Conservation (phyloP, 2,888 invertebrate species). For the Drosophila testacea region DNA sequence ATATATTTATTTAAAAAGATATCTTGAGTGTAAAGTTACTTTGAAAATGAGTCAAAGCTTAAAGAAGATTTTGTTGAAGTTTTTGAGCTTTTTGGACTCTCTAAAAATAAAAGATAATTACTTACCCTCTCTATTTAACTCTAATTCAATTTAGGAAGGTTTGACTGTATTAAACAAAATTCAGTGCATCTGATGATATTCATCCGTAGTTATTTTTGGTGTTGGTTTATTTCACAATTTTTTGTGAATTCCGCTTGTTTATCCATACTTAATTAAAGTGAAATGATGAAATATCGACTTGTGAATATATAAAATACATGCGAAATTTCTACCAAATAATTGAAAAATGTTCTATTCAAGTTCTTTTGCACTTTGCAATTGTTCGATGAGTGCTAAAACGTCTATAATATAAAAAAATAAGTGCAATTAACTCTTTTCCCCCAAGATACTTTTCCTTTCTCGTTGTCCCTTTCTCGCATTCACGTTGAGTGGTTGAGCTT, state of each 20-base stretch:
- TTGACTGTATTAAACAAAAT: background rate
- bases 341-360: conserved; percentile 1
- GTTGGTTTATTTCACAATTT: conserved; percentile 10
- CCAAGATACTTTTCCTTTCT: no score
- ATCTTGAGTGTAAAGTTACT: no score
- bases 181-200: background rate
- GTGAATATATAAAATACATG: conserved; percentile 27
- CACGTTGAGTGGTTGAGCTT: background rate
- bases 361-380: conserved; percentile 18
- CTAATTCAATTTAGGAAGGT: background rate
- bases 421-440: conserved; percentile 6
- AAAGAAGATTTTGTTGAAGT: no score
- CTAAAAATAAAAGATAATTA: no score
- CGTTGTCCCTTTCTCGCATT: background rate
- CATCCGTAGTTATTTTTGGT: background rate
- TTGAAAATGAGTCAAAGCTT: no score
- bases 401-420: background rate
- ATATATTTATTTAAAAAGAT: no score
- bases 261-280: background rate
- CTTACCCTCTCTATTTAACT: no score
- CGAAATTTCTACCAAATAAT: conserved; percentile 19
- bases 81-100: no score
- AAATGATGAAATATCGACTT: conserved; percentile 12
- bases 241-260: background rate
- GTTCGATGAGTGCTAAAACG: conserved; percentile 23